A percentile compares a stretch with the other conserved stretches of the same genome.
Conservation (phyloP, 2,797 vertebrate genomes). For the Dicrostonyx torquatus region DNA sequence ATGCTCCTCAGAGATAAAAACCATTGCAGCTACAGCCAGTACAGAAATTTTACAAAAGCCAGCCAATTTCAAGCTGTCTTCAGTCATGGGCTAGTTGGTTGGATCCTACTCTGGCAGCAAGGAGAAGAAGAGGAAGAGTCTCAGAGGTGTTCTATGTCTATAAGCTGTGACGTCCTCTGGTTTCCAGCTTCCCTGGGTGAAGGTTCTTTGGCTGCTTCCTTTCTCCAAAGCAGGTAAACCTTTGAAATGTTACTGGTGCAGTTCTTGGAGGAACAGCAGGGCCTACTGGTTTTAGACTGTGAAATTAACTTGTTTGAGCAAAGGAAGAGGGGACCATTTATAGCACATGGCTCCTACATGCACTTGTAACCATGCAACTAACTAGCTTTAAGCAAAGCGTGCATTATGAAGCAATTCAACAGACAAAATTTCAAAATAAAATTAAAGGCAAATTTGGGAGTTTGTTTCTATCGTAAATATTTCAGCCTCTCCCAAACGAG, state of each 20-base stretch:
- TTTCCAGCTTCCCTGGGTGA: not conserved
- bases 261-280: not conserved
- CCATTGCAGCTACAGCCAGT: too few relatives aligned
- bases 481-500: not conserved
- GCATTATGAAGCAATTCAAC: too few relatives aligned
- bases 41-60: not conserved
- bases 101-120: not conserved
- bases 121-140: too few relatives aligned
- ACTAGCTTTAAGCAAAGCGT: not conserved
- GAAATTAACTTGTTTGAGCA: not conserved
- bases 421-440: not conserved
- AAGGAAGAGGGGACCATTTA: not conserved
- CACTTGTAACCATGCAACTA: not conserved
- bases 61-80: too few relatives aligned
- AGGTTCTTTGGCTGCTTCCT: not conserved
- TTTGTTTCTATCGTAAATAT: not conserved
- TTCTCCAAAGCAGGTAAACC: not conserved
- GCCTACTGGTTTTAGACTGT: not conserved
- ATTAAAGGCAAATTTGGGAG: not conserved
- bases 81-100: not conserved
- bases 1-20: not conserved
- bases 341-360: rapidly evolving
- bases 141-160: rapidly evolving
- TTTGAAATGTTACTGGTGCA: too few relatives aligned
- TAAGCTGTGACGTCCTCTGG: not conserved